These are phyloP conservation scores for Euwallacea fornicatus DNA, from an alignment of 1,140 invertebrate genomes.

Conservation along the genomic window DNA sequence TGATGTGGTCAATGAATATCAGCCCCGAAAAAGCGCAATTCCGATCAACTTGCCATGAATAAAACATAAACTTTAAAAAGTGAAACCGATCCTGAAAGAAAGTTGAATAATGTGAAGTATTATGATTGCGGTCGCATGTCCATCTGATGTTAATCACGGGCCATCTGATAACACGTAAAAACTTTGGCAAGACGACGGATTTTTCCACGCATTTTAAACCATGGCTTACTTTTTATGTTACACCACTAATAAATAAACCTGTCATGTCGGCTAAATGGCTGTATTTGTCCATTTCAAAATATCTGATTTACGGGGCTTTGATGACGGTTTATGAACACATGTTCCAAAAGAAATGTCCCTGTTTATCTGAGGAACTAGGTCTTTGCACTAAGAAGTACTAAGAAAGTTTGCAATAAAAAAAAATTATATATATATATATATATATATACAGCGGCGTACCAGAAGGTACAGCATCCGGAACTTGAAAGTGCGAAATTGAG, in stretches of 20 bases:
- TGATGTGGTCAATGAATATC: neutral
- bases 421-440: no score
- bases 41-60: conserved; percentile 12
- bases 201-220: neutral
- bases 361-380: no score
- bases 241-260: neutral
- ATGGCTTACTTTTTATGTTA: neutral
- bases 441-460: no score
- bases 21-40: neutral
- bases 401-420: no score
- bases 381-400: no score
- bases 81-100: conserved; percentile 13
- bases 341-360: no score
- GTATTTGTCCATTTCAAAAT: no score
- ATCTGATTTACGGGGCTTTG: no score
- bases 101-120: conserved; percentile 12
- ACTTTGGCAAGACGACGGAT: neutral
- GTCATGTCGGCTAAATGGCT: neutral
- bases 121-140: conserved; percentile 10
- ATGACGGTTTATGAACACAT: no score
- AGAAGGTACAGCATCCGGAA: no score
- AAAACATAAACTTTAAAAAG: conserved; percentile 17
- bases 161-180: conserved; percentile 16
- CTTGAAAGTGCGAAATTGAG: no score
- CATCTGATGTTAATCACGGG: conserved; percentile 14